These are phyloP conservation scores for Ganaspis brasiliensis DNA, from an alignment of 2,888 invertebrate species.

Conservation along the genomic window DNA sequence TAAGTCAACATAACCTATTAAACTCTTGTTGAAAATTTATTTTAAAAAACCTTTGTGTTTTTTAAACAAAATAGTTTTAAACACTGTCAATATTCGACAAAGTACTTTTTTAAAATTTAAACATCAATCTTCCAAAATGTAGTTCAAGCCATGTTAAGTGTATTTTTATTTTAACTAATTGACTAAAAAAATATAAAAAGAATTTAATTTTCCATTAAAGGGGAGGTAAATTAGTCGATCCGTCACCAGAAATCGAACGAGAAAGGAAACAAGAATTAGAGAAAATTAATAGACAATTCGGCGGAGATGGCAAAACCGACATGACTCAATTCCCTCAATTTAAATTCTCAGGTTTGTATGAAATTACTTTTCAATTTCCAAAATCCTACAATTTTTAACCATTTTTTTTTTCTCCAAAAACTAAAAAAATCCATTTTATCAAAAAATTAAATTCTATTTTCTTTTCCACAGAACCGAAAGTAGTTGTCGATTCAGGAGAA, in stretches of 20 bases:
- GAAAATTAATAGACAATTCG: conserved; percentile 89
- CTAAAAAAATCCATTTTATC: background rate
- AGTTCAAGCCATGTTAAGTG: no score
- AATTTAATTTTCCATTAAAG: conserved; percentile 82
- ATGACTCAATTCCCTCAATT: conserved; percentile 95
- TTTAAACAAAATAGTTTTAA: no score
- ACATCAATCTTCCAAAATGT: no score
- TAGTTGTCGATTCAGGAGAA: conserved; percentile 54
- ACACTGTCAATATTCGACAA: no score
- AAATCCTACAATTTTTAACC: conserved; percentile 19
- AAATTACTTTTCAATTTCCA: conserved; percentile 16
- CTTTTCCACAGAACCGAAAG: conserved; percentile 68
- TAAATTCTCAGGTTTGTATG: conserved; percentile 85
- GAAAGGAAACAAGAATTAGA: conserved; percentile 90
- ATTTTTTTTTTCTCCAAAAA: background rate
- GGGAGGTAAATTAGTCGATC: conserved; percentile 91
- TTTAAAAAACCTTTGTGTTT: no score
- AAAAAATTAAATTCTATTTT: conserved; percentile 28
- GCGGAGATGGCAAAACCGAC: conserved; percentile 89
- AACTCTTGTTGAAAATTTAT: no score
- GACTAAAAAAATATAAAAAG: no score
- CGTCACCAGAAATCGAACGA: conserved; percentile 88
- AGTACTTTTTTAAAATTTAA: no score
- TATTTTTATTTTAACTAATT: no score
- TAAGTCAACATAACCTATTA: no score